These are phyloP conservation scores for Falco naumanni DNA, from an alignment of 2,797 vertebrate species.

Conservation along the genomic window DNA sequence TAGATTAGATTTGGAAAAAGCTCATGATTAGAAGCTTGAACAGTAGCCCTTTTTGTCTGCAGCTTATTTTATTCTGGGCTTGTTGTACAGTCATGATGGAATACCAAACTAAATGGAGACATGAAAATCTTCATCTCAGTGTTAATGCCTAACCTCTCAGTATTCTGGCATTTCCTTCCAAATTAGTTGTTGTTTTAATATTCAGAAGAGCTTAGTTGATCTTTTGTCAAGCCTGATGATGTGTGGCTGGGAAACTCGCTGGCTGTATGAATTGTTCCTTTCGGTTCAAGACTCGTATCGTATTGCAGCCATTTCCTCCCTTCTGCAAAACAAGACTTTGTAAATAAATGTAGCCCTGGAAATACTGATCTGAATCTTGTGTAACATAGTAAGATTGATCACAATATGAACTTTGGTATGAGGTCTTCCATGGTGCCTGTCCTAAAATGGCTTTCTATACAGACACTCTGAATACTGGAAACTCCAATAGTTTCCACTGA, in stretches of 20 bases:
- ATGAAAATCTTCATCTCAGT: slow-evolving; percentile 10
- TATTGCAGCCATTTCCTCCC: background rate
- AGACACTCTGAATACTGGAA: background rate
- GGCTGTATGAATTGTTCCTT: background rate
- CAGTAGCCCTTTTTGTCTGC: slow-evolving; percentile 30
- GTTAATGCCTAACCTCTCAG: slow-evolving; percentile 24
- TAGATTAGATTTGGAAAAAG: background rate
- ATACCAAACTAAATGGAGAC: slow-evolving; percentile 14
- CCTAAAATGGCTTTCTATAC: background rate
- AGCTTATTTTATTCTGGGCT: slow-evolving; percentile 18
- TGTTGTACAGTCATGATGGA: slow-evolving; percentile 8
- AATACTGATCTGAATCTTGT: background rate
- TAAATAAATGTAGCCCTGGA: background rate
- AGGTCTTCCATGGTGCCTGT: background rate
- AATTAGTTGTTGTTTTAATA: slow-evolving; percentile 32
- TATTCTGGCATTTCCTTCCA: slow-evolving; percentile 58
- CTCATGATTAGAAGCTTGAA: background rate
- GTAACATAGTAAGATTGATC: background rate
- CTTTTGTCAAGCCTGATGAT: background rate
- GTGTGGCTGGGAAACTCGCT: background rate
- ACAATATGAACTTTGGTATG: background rate
- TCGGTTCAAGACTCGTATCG: background rate
- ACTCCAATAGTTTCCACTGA: background rate
- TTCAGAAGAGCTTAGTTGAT: background rate
- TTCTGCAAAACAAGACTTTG: background rate